A percentile compares a stretch with the other conserved stretches of the same genome.
phyloP scores from a whole-genome alignment of 2,113 vertebrate species.

The Uria aalge region DNA sequence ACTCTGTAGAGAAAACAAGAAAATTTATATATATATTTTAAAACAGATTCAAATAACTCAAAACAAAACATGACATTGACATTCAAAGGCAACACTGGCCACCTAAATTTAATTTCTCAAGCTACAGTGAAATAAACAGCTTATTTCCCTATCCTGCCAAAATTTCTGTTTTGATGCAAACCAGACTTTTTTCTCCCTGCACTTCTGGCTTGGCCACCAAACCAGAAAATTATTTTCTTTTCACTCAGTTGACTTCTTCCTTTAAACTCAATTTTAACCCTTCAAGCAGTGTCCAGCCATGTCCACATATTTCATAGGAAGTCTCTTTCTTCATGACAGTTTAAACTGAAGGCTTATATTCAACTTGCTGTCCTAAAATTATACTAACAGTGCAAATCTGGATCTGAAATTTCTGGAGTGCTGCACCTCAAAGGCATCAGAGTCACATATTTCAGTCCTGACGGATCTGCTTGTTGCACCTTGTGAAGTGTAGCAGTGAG shows the following conservation, averaged over 20 bases:
- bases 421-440: neutral
- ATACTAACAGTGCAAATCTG: neutral
- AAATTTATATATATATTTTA: conserved; percentile 39
- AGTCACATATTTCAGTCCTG: neutral
- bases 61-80: conserved; percentile 39
- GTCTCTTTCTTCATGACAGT: neutral
- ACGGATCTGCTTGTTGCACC: neutral
- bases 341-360: neutral
- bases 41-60: conserved; percentile 31
- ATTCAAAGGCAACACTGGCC: conserved; percentile 26
- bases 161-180: neutral
- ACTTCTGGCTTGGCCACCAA: neutral
- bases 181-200: neutral
- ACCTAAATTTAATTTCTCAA: neutral
- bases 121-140: neutral
- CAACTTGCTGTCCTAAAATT: neutral
- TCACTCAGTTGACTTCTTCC: neutral
- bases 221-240: neutral
- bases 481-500: neutral
- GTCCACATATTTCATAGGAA: neutral
- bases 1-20: conserved; percentile 18
- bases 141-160: neutral
- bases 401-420: neutral
- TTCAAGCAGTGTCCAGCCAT: neutral
- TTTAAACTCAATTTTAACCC: neutral